Evolutionary conservation across 2,113 vertebrate species (phyloP).

Genomic region (Elgaria multicarinata): DNA sequence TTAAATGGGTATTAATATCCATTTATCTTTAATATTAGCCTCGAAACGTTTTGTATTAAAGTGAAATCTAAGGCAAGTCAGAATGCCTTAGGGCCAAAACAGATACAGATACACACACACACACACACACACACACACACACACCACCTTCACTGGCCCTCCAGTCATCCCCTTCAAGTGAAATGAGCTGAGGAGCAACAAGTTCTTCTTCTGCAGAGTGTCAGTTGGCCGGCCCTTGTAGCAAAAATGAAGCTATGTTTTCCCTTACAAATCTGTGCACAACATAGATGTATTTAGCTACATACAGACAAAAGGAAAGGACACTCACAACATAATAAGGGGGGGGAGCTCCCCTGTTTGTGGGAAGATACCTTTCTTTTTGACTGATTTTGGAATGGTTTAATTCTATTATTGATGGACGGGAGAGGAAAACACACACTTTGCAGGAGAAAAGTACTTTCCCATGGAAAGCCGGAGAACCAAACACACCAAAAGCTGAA

Average conservation of each 20-base stretch:
- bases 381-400: background rate
- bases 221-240: background rate
- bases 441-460: background rate
- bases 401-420: background rate
- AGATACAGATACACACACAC: background rate
- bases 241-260: background rate
- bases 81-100: background rate
- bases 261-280: background rate
- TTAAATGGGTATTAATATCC: too few relatives aligned
- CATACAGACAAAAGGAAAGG: background rate
- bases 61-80: background rate
- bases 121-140: background rate
- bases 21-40: background rate
- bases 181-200: too few relatives aligned
- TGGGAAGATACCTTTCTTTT: background rate
- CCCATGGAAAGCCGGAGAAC: slow-evolving; percentile 40
- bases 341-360: background rate
- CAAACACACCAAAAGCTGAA: slow-evolving; percentile 26
- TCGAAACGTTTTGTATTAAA: background rate
- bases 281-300: background rate
- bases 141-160: too few relatives aligned
- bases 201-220: background rate
- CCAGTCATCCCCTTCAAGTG: too few relatives aligned
- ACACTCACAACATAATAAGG: background rate
- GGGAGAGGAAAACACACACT: background rate